These are phyloP conservation scores for Orchesella flavescens DNA, from an alignment of 2,888 invertebrate species.

Conservation along the genomic window DNA sequence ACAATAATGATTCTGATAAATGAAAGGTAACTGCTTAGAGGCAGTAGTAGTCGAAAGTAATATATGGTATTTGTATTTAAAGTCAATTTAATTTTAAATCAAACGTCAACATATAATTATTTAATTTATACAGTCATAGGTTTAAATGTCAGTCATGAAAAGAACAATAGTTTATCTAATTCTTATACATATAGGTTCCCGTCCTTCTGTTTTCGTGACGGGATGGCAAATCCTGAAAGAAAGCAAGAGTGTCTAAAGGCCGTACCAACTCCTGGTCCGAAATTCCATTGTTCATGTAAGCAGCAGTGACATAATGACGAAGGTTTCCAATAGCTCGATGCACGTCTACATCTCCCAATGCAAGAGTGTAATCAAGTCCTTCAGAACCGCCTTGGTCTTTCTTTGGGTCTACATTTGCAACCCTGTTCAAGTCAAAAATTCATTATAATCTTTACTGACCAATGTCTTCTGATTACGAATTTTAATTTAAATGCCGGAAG, in stretches of 20 bases:
- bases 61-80: neutral
- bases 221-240: neutral
- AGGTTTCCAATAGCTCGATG: conserved; percentile 1
- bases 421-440: conserved; percentile 18
- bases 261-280: conserved; percentile 15
- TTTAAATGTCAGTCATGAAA: neutral
- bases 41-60: too few species aligned
- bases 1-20: too few species aligned
- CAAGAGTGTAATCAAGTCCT: conserved; percentile 21
- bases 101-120: neutral
- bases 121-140: neutral
- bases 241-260: conserved; percentile 14
- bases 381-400: neutral
- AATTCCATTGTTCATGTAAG: conserved; percentile 15
- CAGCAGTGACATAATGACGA: conserved; percentile 21
- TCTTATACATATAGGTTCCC: neutral
- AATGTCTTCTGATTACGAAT: neutral
- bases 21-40: too few species aligned
- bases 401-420: conserved; percentile 9
- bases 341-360: conserved; percentile 32
- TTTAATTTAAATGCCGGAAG: neutral
- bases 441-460: neutral
- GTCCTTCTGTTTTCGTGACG: conserved; percentile 27
- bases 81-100: neutral
- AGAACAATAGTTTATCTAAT: neutral